Evolutionary conservation across 2,888 invertebrate species (phyloP), one percentile per base, ranked within the genome.

Genomic region (Embidobia sp.): DNA sequence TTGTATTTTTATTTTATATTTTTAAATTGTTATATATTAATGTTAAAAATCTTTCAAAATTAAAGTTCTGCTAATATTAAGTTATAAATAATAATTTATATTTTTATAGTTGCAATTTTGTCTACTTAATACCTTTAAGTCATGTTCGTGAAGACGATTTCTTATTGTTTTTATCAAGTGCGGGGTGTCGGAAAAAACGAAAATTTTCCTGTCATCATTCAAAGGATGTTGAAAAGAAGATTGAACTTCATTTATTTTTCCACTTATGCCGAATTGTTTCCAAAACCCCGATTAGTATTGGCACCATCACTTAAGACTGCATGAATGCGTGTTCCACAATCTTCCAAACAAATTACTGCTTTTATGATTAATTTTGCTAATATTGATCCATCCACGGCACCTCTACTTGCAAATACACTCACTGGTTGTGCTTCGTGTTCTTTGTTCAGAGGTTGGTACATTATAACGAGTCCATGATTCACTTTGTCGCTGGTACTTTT

Each of bases 331-430:
- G 46, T 18, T 13, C 59, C 46, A 7, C 33, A 44, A 33, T 35
- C 29, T 19, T 59, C 46, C 11, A 59, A 35, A 1, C 22, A 33
- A 13, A 44, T 15, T 42, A 59, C 31, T 3, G 57, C 31, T 26
- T 59, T 42, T 15, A 61, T 3, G 29, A 61, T 46, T n/a, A 61
- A 11, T 26, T 61, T 33, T 3, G 48, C 35, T 7, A 61, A 13
- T 26, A 33, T 7, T 10, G 13, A 1, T 0, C 46, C 61, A n/a
- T n/a, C n/a, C n/a, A n/a, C n/a, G n/a, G n/a, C n/a, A n/a, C n/a
- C n/a, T n/a, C n/a, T n/a, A n/a, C n/a, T n/a, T n/a, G n/a, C n/a
- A n/a, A n/a, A n/a, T n/a, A n/a, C n/a, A 27, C 0, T 2, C 6
- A 37, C 48, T 13, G 61, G 44, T 15, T 44, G 59, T 15, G 59